Base-by-base conservation (phyloP, 2,797 vertebrate genomes). In the Melopsittacus undulatus region DNA sequence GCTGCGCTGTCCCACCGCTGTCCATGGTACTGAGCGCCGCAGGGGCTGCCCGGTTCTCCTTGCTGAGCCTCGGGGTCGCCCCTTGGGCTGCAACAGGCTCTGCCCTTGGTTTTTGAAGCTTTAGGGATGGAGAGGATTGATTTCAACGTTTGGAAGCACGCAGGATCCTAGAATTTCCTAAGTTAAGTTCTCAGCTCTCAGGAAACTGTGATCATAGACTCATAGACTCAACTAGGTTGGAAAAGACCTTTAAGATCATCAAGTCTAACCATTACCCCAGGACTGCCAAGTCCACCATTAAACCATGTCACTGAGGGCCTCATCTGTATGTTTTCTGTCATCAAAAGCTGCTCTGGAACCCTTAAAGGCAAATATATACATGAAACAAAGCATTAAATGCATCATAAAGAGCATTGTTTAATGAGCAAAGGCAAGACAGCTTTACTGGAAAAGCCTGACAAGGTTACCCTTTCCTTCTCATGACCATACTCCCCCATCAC, bases 1-100 rank as follows among this genome's bases (percentile, higher is more conserved):
- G 42, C 13, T 5, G 9, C 2, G 24, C 36, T 4, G 23, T 59
- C 76, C 75, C 92, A 84, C 30, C 77, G 96, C 96, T 96, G 95
- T 96, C 96, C 96, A 95, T 82, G 96, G 95, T 96, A 91, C 96
- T 92, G 8, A 32, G 75, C 1, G 29, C 88, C 22, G 10, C 10
- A 18, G 74, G 89, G 81, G 51, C 56, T 13, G 38, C 74, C 42
- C 8, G 5, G 12, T 49, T 13, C 49, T 32, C 24, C 51, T 68
- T 6, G 1, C 24, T 0, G 10, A 20, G 36, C 8, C 11, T 73
- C 61, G 0, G 27, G 77, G 77, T 57, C 3, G 17, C 5, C 59
- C 21, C 13, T 1, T 24, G 11, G 30, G 56, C 56, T 59, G 36
- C 83, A 21, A 17, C 18, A 0, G 51, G 10, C 13, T 5, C 34